phyloP scores from a whole-genome alignment of 1,140 invertebrate species.

The Bombus superbus region DNA sequence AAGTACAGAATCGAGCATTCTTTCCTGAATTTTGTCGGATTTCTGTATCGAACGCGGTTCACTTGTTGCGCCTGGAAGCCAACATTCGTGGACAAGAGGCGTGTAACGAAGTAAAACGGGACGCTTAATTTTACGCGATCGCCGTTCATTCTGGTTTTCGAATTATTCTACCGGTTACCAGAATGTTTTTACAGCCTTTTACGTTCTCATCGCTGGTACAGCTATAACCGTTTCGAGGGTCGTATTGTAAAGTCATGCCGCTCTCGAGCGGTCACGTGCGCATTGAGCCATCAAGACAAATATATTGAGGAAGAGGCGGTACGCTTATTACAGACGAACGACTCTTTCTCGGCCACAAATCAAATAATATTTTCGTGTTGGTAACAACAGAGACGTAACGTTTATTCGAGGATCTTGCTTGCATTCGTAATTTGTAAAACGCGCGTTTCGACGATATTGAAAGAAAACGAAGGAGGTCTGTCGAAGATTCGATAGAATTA shows the following conservation, averaged over 20 bases:
- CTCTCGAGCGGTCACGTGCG: constrained; percentile 46
- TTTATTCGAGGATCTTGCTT: not conserved
- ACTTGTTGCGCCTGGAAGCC: not conserved
- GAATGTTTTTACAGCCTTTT: constrained; percentile 56
- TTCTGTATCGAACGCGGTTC: too few species aligned
- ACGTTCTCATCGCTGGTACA: constrained; percentile 11
- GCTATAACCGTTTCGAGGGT: constrained; percentile 49
- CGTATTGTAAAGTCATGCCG: constrained; percentile 56
- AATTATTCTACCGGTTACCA: constrained; percentile 20
- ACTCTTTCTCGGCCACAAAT: constrained; percentile 65
- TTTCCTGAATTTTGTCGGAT: too few species aligned
- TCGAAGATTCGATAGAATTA: not conserved
- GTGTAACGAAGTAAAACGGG: not conserved
- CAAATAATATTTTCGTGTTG: constrained; percentile 64
- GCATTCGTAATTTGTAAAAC: not conserved
- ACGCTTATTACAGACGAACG: constrained; percentile 63
- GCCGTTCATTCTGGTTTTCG: constrained; percentile 12
- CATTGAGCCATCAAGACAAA: constrained; percentile 66
- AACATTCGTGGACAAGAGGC: not conserved
- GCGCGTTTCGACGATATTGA: not conserved
- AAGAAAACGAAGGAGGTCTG: not conserved
- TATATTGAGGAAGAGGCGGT: constrained; percentile 71
- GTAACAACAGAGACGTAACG: constrained; percentile 7
- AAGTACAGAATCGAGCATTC: too few species aligned
- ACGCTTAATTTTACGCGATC: constrained; percentile 5